Conservation (phyloP, 2,113 vertebrate species). For the Phylloscopus trochiloides region DNA sequence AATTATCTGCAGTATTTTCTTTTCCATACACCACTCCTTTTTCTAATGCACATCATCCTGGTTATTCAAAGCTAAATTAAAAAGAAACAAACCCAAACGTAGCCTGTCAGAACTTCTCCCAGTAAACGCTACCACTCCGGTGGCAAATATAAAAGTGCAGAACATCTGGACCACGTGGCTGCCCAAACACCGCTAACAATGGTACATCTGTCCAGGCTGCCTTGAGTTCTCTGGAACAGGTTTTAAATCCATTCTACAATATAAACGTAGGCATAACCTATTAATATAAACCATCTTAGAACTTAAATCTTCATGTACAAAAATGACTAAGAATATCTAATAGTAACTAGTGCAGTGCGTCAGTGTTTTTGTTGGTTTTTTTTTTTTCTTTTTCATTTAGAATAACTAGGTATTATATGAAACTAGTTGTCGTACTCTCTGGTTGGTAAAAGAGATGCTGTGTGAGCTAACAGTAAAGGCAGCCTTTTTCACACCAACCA, state of each 20-base stretch:
- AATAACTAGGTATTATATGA: slow-evolving; percentile 82
- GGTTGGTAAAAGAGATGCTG: slow-evolving; percentile 78
- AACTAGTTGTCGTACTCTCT: slow-evolving; percentile 79
- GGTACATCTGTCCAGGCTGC: slow-evolving; percentile 78
- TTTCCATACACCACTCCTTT: slow-evolving; percentile 69
- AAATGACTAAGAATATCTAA: slow-evolving; percentile 86
- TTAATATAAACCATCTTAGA: slow-evolving; percentile 87
- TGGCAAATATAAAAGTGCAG: slow-evolving; percentile 85
- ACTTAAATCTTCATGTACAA: slow-evolving; percentile 87
- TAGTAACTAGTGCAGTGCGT: slow-evolving; percentile 86
- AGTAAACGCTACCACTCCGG: slow-evolving; percentile 79
- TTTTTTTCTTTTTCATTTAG: slow-evolving; percentile 69
- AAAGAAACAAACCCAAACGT: slow-evolving; percentile 63
- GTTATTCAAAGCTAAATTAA: slow-evolving; percentile 73
- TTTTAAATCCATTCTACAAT: slow-evolving; percentile 83
- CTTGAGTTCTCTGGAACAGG: slow-evolving; percentile 77
- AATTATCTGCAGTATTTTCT: slow-evolving; percentile 71
- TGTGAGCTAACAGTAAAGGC: slow-evolving; percentile 79
- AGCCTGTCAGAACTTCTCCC: slow-evolving; percentile 75
- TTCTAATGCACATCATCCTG: slow-evolving; percentile 79
- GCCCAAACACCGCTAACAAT: slow-evolving; percentile 83
- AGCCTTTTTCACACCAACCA: slow-evolving; percentile 74
- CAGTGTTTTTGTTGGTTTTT: slow-evolving; percentile 68
- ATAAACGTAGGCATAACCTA: slow-evolving; percentile 87
- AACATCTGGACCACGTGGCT: slow-evolving; percentile 78